Percentiles rank a stretch among this genome's conserved stretches.
phyloP scores from a whole-genome alignment of 2,888 invertebrate species.

The Orthosia gothica region DNA sequence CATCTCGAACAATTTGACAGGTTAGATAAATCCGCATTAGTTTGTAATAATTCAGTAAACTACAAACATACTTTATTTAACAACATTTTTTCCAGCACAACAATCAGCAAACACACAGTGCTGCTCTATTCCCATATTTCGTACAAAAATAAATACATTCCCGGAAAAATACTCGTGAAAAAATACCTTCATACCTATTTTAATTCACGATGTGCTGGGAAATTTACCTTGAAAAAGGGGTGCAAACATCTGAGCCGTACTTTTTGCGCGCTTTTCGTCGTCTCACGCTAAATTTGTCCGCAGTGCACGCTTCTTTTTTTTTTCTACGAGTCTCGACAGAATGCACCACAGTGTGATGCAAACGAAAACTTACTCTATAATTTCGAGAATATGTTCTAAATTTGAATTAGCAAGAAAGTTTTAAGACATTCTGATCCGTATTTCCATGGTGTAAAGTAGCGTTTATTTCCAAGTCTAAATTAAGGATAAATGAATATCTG shows the following conservation, averaged over 20 bases:
- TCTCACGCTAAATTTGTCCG: conserved; percentile 86
- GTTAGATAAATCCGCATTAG: too few species aligned
- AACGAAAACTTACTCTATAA: conserved; percentile 75
- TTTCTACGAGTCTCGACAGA: conserved; percentile 65
- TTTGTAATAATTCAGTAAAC: not conserved
- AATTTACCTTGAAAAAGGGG: conserved; percentile 79
- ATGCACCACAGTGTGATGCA: conserved; percentile 72
- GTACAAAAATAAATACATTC: conserved; percentile 36
- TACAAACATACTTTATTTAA: not conserved
- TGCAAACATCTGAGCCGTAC: conserved; percentile 75
- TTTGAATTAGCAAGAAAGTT: conserved; percentile 41
- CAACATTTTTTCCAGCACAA: conserved; percentile 5
- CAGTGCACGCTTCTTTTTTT: conserved; percentile 73
- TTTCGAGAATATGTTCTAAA: conserved; percentile 62
- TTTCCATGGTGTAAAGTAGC: conserved; percentile 63
- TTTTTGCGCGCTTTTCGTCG: conserved; percentile 77
- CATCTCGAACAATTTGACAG: too few species aligned
- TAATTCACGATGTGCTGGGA: conserved; percentile 73
- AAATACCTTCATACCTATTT: conserved; percentile 69
- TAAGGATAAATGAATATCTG: conserved; percentile 66
- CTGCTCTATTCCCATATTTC: not conserved
- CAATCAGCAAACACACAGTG: conserved; percentile 7
- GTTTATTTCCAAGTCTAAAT: conserved; percentile 57
- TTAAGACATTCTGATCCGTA: conserved; percentile 66
- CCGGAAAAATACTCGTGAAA: conserved; percentile 49